Percentiles rank a stretch among this genome's conserved stretches.
phyloP scores from a whole-genome alignment of 2,113 vertebrate genomes.

The Camelus dromedarius region DNA sequence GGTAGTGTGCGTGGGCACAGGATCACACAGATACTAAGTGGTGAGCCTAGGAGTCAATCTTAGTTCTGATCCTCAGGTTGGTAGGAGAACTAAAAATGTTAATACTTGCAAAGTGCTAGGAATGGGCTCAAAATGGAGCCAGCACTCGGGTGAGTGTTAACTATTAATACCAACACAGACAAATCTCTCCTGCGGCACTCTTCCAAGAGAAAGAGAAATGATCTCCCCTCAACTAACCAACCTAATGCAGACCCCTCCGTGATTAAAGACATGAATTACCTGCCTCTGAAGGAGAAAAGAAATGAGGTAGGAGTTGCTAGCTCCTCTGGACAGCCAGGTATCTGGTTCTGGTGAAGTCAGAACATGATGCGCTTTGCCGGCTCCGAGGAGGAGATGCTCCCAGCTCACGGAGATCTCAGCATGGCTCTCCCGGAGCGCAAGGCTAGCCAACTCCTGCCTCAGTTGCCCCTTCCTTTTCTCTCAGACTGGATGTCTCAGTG shows the following conservation, averaged over 20 bases:
- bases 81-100: neutral
- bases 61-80: neutral
- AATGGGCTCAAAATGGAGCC: neutral
- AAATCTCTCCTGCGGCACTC: neutral
- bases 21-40: neutral
- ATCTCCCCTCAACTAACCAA: neutral
- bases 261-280: slow-evolving; percentile 13
- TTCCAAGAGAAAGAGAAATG: slow-evolving; percentile 27
- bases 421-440: neutral
- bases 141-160: neutral
- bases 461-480: neutral
- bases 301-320: neutral
- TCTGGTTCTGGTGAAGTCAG: too few species aligned
- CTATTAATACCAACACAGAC: neutral
- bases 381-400: neutral
- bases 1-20: neutral
- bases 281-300: neutral
- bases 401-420: neutral
- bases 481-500: neutral
- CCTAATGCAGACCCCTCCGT: neutral
- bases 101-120: neutral
- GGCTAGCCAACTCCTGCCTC: neutral
- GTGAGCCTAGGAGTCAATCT: neutral
- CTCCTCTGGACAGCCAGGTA: neutral
- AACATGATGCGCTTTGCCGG: too few species aligned